These are phyloP conservation scores for Mus minutoides DNA, from an alignment of 2,797 vertebrate genomes.

Conservation along the genomic window DNA sequence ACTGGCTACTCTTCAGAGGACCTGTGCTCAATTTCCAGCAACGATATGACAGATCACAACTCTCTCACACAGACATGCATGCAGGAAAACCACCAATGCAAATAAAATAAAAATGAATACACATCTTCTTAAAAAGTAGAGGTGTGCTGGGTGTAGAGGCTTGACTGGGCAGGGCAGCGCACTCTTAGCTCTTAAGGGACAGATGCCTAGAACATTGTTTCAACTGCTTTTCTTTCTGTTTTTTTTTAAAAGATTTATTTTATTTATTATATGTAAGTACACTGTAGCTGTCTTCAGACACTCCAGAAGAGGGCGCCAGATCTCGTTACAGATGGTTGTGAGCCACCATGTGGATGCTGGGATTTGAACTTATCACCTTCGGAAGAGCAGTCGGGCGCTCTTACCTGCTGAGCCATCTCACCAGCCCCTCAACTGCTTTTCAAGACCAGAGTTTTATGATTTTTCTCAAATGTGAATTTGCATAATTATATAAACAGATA, in stretches of 20 bases:
- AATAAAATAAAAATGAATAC: too few relatives aligned
- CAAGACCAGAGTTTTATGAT: not conserved
- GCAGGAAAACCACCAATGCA: too few relatives aligned
- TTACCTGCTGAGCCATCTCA: too few relatives aligned
- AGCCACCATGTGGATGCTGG: too few relatives aligned
- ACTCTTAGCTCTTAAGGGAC: not conserved
- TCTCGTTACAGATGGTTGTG: too few relatives aligned
- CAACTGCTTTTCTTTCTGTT: not conserved
- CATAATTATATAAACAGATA: not conserved
- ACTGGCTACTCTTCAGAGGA: not conserved
- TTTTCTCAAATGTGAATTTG: slow-evolving; percentile 5
- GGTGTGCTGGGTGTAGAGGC: not conserved
- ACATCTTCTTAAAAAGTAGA: not conserved
- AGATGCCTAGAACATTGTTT: not conserved
- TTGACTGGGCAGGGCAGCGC: not conserved
- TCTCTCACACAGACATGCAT: not conserved
- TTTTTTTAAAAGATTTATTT: too few relatives aligned
- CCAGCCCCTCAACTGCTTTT: not conserved
- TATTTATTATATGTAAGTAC: too few relatives aligned
- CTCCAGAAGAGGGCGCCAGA: too few relatives aligned
- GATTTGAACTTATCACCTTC: too few relatives aligned
- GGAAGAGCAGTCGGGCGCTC: too few relatives aligned
- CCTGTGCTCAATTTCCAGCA: not conserved
- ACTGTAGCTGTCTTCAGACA: too few relatives aligned
- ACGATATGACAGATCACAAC: not conserved